Evolutionary conservation across 2,113 vertebrate genomes (phyloP).

Genomic region (Bos indicus): DNA sequence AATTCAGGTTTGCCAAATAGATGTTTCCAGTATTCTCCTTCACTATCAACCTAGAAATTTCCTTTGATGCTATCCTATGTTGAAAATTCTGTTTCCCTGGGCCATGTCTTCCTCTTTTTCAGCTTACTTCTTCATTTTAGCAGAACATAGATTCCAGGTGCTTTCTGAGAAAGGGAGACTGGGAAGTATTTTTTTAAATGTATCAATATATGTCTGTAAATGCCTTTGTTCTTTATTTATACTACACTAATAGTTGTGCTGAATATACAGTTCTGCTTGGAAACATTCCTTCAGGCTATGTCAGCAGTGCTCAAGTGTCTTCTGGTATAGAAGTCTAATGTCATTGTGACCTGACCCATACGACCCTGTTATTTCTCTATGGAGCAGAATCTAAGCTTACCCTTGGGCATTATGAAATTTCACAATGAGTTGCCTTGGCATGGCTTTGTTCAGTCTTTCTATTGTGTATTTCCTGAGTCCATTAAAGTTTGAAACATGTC

Average conservation of each 20-base stretch:
- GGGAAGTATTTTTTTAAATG: not conserved
- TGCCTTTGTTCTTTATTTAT: not conserved
- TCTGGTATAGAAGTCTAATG: not conserved
- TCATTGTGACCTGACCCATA: not conserved
- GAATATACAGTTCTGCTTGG: not conserved
- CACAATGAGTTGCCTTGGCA: not conserved
- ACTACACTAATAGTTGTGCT: not conserved
- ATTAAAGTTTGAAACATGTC: not conserved
- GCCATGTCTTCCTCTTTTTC: not conserved
- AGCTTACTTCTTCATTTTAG: conserved; percentile 7
- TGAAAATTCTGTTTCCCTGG: not conserved
- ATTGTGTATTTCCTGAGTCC: not conserved
- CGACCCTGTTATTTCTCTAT: not conserved
- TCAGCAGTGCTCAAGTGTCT: not conserved
- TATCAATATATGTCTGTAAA: not conserved
- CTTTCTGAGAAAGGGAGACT: conserved; percentile 16
- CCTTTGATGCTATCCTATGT: not conserved
- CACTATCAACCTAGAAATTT: not conserved
- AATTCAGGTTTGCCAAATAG: not conserved
- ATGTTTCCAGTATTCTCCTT: not conserved
- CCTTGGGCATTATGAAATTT: not conserved
- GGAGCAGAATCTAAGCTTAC: not conserved
- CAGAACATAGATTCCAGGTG: not conserved
- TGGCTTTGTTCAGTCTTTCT: not conserved
- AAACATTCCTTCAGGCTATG: not conserved